phyloP scores from a whole-genome alignment of 1,140 invertebrate species.

The Chrysomallon squamiferum region DNA sequence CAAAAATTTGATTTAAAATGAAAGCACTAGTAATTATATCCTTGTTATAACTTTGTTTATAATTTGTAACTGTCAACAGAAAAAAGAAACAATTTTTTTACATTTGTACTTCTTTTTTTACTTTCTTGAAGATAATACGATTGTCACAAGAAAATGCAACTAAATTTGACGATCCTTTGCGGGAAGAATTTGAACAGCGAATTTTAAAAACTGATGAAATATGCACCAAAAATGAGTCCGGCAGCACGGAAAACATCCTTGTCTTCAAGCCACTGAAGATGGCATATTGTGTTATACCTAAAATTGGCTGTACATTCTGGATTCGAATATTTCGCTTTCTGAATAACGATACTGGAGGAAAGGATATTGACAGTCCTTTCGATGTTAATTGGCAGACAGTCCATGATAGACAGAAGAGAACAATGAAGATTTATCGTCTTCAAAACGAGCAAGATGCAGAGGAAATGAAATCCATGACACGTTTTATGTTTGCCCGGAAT shows the following conservation, averaged over 20 bases:
- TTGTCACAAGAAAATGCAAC: too few relatives aligned
- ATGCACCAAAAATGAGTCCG: neutral
- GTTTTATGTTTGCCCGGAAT: slow-evolving; percentile 30
- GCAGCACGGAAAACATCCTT: neutral
- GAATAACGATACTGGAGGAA: slow-evolving; percentile 4
- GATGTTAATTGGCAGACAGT: neutral
- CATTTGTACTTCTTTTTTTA: too few relatives aligned
- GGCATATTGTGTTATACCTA: slow-evolving; percentile 16
- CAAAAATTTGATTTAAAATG: too few relatives aligned
- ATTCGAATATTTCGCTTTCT: slow-evolving; percentile 15
- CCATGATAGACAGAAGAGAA: neutral
- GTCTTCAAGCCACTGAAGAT: slow-evolving; percentile 4
- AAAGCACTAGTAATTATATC: too few relatives aligned
- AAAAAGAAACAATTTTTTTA: too few relatives aligned
- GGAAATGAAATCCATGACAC: neutral
- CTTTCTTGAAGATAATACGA: too few relatives aligned
- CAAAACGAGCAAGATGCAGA: neutral
- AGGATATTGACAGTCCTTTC: neutral
- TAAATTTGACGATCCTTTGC: too few relatives aligned
- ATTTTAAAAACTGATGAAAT: too few relatives aligned
- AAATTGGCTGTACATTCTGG: slow-evolving; percentile 23
- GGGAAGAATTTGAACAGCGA: too few relatives aligned
- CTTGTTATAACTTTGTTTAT: too few relatives aligned
- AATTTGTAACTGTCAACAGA: too few relatives aligned
- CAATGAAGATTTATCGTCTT: neutral